Conservation (phyloP, 2,113 vertebrate genomes). For the Myrmecophaga tridactyla region DNA sequence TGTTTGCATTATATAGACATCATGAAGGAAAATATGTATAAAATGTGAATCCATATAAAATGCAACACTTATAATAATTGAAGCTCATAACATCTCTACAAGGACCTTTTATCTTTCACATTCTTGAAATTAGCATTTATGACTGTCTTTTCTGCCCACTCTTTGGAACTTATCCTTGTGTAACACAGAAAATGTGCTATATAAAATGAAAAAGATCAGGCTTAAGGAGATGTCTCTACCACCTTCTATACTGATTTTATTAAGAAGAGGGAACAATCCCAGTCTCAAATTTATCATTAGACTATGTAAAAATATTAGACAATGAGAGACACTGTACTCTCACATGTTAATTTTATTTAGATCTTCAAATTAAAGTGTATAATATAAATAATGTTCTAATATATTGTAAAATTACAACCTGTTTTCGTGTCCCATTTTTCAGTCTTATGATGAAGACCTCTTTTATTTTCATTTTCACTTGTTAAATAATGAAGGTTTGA, state of each 20-base stretch:
- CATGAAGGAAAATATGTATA: neutral
- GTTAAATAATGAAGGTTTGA: neutral
- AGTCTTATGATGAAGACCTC: neutral
- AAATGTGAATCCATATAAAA: neutral
- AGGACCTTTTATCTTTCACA: neutral
- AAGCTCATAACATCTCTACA: neutral
- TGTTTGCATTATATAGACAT: neutral
- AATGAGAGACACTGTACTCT: neutral
- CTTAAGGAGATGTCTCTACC: neutral
- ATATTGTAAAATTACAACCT: neutral
- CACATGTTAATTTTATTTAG: neutral
- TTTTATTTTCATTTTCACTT: neutral
- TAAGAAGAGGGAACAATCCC: neutral
- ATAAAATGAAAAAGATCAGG: neutral
- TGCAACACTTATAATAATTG: neutral
- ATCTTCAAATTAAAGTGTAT: neutral
- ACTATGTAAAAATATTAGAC: neutral
- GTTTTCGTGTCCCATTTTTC: neutral
- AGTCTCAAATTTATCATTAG: neutral
- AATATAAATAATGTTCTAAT: neutral
- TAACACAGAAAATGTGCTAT: neutral
- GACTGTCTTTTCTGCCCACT: neutral
- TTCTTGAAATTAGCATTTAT: neutral
- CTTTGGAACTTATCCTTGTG: rapidly evolving
- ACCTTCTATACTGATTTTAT: neutral